phyloP scores from a whole-genome alignment of 37 sponge, comb jelly and placozoan genomes.

The Ephydatia muelleri region DNA sequence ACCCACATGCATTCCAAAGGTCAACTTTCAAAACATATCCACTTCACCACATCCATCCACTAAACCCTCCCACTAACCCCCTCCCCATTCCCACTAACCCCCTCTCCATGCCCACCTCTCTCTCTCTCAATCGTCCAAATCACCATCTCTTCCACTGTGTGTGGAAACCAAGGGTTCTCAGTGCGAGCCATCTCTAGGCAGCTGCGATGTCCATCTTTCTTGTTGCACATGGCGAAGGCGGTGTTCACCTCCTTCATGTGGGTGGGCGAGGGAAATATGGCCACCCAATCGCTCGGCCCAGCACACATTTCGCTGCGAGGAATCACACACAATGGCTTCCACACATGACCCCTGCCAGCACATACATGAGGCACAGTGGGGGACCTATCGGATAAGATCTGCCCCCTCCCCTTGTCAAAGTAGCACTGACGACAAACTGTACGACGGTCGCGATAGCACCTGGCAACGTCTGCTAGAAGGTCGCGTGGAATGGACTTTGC shows the following conservation, averaged over 20 bases:
- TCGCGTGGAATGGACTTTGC: constrained; percentile 29
- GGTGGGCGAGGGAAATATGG: constrained; percentile 52
- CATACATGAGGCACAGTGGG: not conserved
- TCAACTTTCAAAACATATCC: too few species aligned
- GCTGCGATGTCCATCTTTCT: constrained; percentile 27
- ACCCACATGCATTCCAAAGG: too few species aligned
- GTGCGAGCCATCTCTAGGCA: constrained; percentile 44
- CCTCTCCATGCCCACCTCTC: constrained; percentile 23
- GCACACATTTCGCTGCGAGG: constrained; percentile 48
- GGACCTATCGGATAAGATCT: not conserved
- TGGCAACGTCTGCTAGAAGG: constrained; percentile 40
- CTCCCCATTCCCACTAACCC: not conserved
- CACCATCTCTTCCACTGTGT: constrained; percentile 76
- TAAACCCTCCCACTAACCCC: not conserved
- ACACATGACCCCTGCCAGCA: constrained; percentile 21
- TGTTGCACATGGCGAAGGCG: constrained; percentile 46
- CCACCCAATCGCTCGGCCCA: constrained; percentile 9
- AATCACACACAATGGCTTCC: constrained; percentile 50
- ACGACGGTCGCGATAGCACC: constrained; percentile 22
- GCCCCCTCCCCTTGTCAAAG: constrained; percentile 15
- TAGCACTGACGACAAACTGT: constrained; percentile 61
- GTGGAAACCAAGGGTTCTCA: constrained; percentile 71
- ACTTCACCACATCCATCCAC: not conserved
- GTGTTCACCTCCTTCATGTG: constrained; percentile 43
- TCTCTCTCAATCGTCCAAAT: constrained; percentile 83